Evolutionary conservation across 2,888 invertebrate species (phyloP), one percentile per base, ranked within the genome.

Genomic region (Agrochola litura): DNA sequence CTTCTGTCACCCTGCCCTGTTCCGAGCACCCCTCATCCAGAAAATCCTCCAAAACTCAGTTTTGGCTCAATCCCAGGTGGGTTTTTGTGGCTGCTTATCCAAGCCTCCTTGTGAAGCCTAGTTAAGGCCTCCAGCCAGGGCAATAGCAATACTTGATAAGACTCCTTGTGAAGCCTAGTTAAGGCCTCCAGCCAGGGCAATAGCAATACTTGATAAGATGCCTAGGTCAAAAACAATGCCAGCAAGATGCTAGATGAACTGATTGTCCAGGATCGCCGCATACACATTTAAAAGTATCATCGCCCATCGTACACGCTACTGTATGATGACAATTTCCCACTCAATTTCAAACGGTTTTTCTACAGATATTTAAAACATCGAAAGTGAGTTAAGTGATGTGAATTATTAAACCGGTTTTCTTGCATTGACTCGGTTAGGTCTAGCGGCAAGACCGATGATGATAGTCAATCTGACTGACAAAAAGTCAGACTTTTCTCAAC

Each of bases 371-470:
- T 25, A 46, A 49, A 30, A 37, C 19, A 25, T 37, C n/a, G 4
- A 16, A 66, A 30, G 12, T 46, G 52, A 61, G 12, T 19, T 12
- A 43, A 43, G 43, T 12, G 46, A 46, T 12, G 46, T 46, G 46
- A 46, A 46, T 46, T 14, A 46, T 46, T 46, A 46, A 46, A 46
- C 46, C 46, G 49, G 16, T 78, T 8, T 5, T 52, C 6, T 16
- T 54, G 6, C 60, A 56, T 80, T 74, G 56, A 30, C 30, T 5
- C 14, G 14, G 46, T n/a, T n/a, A n/a, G n/a, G n/a, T 46, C 14
- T 5, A 46, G 14, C 4, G 37, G 37, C 37, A 37, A 37, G 37
- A 37, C 37, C 37, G 37, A 37, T 37, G 37, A 37, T 37, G 37
- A 37, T 37, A 37, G 37, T 37, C 37, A 37, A 37, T 37, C 37